These are phyloP conservation scores for Yponomeuta malinellus DNA, from an alignment of 2,888 invertebrate genomes.

Conservation along the genomic window DNA sequence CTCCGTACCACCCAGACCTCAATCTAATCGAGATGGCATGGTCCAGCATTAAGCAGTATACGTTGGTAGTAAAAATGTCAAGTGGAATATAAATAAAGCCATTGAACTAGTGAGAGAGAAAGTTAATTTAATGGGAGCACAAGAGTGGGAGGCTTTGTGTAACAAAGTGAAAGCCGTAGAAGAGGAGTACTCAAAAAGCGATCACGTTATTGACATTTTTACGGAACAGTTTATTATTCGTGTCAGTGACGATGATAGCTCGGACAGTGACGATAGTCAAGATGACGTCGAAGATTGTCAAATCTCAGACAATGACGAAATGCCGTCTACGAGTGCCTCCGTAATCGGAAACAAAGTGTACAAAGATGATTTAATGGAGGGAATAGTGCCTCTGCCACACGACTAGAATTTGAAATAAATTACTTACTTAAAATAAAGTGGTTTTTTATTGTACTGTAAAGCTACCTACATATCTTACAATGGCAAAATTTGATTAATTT, in stretches of 20 bases:
- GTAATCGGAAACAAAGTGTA: neutral
- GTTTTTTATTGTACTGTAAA: neutral
- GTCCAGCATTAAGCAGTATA: slow-evolving; percentile 7
- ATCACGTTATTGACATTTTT: slow-evolving; percentile 21
- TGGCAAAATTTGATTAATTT: slow-evolving; percentile 1
- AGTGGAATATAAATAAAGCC: slow-evolving; percentile 13
- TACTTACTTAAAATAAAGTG: neutral
- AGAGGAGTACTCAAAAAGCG: slow-evolving; percentile 21
- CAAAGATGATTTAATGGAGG: slow-evolving; percentile 3
- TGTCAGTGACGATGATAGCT: slow-evolving; percentile 1
- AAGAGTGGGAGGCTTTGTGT: slow-evolving; percentile 20
- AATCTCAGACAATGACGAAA: neutral
- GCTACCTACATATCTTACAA: neutral
- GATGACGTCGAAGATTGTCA: neutral
- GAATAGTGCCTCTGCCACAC: neutral
- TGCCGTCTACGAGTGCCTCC: slow-evolving; percentile 11
- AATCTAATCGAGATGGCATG: slow-evolving; percentile 15
- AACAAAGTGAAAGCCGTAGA: slow-evolving; percentile 21
- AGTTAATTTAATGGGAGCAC: slow-evolving; percentile 17
- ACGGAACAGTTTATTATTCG: slow-evolving; percentile 19
- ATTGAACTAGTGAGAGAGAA: slow-evolving; percentile 12
- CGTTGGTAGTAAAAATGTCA: slow-evolving; percentile 12
- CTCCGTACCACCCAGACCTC: slow-evolving; percentile 16
- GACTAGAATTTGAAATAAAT: neutral
- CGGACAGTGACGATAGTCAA: neutral